A percentile compares a stretch with the other conserved stretches of the same genome.
Evolutionary conservation across 2,113 vertebrate genomes (phyloP).

Genomic region (Esox niger): DNA sequence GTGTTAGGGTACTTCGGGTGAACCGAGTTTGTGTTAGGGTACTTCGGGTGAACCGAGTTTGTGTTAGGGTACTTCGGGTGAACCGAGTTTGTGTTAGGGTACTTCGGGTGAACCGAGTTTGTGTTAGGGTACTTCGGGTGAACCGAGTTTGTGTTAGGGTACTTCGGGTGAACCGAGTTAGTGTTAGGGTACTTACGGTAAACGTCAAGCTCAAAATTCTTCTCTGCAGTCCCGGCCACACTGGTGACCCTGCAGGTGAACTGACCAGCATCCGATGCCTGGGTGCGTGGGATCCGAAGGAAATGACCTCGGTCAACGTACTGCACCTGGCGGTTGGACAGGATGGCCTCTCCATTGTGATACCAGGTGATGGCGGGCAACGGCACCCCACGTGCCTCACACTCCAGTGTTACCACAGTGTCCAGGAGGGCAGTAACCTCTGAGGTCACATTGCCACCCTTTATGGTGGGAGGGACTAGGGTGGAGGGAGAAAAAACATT

Average conservation of each 20-base stretch:
- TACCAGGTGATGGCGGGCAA: conserved; percentile 88
- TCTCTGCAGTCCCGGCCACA: conserved; percentile 81
- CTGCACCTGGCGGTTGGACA: conserved; percentile 76
- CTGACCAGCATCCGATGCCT: conserved; percentile 79
- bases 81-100: no score
- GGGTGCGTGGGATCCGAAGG: conserved; percentile 82
- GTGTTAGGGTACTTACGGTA: conserved; percentile 76
- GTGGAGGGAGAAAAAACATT: conserved; percentile 8
- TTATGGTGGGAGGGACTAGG: conserved; percentile 89
- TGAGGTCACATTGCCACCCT: conserved; percentile 83
- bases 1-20: not conserved
- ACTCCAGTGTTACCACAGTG: conserved; percentile 81
- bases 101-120: no score
- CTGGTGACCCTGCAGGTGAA: conserved; percentile 83
- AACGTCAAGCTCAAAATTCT: conserved; percentile 80
- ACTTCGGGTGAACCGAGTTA: not conserved
- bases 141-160: no score
- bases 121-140: no score
- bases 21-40: not conserved
- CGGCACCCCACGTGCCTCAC: conserved; percentile 86
- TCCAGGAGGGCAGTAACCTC: conserved; percentile 79
- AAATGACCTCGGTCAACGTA: conserved; percentile 85
- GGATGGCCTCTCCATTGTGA: conserved; percentile 73
- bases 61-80: no score
- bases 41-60: no score